Evolutionary conservation across 1,140 invertebrate species (phyloP), one percentile per base, ranked within the genome.

Genomic region (Listronotus bonariensis): DNA sequence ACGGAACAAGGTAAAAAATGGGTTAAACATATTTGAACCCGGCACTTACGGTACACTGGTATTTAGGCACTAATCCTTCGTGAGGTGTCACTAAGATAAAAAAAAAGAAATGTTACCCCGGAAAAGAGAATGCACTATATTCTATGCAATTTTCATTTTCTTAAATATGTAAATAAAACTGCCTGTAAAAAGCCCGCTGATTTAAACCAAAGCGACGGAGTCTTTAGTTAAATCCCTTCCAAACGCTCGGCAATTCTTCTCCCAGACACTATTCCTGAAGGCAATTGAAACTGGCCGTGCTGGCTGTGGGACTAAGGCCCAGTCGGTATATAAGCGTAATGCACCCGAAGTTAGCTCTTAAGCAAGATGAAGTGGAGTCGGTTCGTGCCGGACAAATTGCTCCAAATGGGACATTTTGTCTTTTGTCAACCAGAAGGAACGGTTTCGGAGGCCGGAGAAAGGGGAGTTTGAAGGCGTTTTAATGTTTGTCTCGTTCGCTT

Each of bases 381-480:
- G 51, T 53, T 53, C 12, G 6, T 34, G 51, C 51, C 32, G 31
- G 51, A 53, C 51, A 36, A 53, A 53, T 53, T 53, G 14, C 51
- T 14, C 31, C 31, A 15, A 53, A 53, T 53, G 14, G 51, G 32
- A 53, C 51, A 36, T 53, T 53, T 53, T 53, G 51, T 53, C 51
- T 53, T 53, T 53, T 53, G 51, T 53, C 51, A 53, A 53, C 20
- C 34, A 53, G 51, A 53, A 53, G 32, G 51, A 53, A 53, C 32
- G 14, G 11, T 31, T 46, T 46, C 34, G 11, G 8, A 36, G 20
- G 15, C n/a, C 18, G n/a, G 12, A 15, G n/a, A 32, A 9, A 14
- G 20, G 32, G 7, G 32, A 31, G 26, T 53, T 53, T 38, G 17
- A 31, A 53, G 32, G 51, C 17, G 36, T 34, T 53, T 38, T 53